Percentiles rank a stretch among this genome's conserved stretches.
These are phyloP conservation scores for Merodon equestris DNA, from an alignment of 2,888 invertebrate genomes.

Conservation along the genomic window DNA sequence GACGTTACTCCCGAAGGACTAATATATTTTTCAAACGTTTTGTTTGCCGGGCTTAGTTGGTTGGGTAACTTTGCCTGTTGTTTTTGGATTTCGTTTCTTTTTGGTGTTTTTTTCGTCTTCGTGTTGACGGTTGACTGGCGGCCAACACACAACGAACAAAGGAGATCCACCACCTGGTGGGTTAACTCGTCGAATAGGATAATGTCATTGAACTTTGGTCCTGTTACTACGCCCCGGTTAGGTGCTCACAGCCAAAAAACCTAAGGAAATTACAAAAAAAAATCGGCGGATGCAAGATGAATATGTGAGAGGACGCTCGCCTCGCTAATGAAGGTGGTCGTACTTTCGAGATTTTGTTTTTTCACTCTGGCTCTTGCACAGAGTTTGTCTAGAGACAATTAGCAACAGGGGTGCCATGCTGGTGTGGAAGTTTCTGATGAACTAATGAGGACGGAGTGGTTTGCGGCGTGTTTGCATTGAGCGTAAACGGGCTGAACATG, in stretches of 20 bases:
- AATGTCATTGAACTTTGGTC: constrained; percentile 58
- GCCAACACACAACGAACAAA: constrained; percentile 59
- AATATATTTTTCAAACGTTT: constrained; percentile 68
- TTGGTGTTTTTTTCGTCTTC: constrained; percentile 8
- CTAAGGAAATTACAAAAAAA: too few species aligned
- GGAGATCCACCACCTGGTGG: constrained; percentile 54
- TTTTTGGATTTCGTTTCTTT: constrained; percentile 30
- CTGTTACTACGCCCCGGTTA: constrained; percentile 28
- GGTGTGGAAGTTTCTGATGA: too few species aligned
- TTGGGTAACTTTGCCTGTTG: constrained; percentile 26
- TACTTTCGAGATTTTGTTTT: too few species aligned
- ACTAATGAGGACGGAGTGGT: too few species aligned
- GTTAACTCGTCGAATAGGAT: constrained; percentile 39
- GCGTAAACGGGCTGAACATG: too few species aligned
- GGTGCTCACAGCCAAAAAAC: not conserved
- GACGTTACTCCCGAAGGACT: constrained; percentile 68
- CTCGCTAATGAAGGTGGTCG: too few species aligned
- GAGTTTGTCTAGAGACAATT: too few species aligned
- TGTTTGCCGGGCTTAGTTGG: constrained; percentile 51
- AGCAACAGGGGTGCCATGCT: too few species aligned
- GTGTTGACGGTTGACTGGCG: constrained; percentile 65
- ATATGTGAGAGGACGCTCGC: too few species aligned
- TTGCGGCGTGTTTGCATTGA: too few species aligned
- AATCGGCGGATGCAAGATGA: too few species aligned
- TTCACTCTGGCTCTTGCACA: too few species aligned